These are phyloP conservation scores for Apamea epomidion DNA, from an alignment of 2,888 invertebrate genomes.

Conservation along the genomic window DNA sequence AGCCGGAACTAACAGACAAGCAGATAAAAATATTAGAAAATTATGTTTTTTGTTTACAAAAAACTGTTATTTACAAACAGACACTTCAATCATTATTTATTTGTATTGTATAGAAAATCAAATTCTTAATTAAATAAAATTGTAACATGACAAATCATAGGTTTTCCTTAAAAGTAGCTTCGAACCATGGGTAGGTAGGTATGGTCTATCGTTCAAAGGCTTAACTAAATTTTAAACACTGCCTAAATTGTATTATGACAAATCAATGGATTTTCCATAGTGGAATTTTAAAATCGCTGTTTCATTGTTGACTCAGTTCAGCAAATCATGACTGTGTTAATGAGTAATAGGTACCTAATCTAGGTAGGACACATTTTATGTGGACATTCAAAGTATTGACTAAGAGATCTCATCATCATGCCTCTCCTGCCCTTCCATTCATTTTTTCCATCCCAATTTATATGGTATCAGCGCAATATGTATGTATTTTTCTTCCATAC, in stretches of 20 bases:
- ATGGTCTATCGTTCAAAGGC: not conserved
- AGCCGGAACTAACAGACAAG: too few relatives aligned
- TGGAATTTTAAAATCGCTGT: not conserved
- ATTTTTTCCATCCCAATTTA: too few relatives aligned
- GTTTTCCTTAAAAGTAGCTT: not conserved
- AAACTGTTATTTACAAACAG: too few relatives aligned
- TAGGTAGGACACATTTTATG: not conserved
- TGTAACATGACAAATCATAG: not conserved
- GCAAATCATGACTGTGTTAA: not conserved
- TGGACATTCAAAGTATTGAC: not conserved
- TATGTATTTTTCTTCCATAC: too few relatives aligned
- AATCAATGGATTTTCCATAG: not conserved
- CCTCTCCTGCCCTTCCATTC: too few relatives aligned
- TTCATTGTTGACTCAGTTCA: not conserved
- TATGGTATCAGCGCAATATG: too few relatives aligned
- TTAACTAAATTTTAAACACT: not conserved
- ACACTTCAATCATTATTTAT: too few relatives aligned
- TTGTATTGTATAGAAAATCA: not conserved
- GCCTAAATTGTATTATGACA: not conserved
- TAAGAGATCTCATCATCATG: not conserved
- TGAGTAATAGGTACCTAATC: not conserved
- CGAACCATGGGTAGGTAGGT: too few relatives aligned
- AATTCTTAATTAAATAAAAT: not conserved
- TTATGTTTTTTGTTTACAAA: too few relatives aligned
- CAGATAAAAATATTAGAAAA: too few relatives aligned